Conservation (phyloP, 2,888 invertebrate genomes). For the Volucella zonaria region DNA sequence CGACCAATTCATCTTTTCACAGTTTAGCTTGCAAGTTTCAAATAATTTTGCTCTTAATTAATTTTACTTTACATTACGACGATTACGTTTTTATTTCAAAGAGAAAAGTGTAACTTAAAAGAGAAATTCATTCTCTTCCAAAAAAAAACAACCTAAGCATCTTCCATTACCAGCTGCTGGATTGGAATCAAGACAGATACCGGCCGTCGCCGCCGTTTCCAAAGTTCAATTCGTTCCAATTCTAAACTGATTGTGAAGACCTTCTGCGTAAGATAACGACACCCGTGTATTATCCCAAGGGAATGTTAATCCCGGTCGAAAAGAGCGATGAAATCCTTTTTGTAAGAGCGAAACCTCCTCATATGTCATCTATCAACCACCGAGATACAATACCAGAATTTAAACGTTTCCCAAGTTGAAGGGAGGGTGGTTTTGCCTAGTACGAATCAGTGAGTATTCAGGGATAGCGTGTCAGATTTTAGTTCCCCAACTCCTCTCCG, state of each 20-base stretch:
- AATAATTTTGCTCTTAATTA: too few species aligned
- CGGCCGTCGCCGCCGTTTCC: not conserved
- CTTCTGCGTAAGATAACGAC: not conserved
- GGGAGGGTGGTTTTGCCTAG: not conserved
- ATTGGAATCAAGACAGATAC: conserved; percentile 17
- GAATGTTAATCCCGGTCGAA: not conserved
- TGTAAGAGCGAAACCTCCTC: conserved; percentile 8
- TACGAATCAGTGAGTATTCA: too few species aligned
- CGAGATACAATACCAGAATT: conserved; percentile 4
- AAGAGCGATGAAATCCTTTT: not conserved
- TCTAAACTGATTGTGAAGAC: conserved; percentile 17
- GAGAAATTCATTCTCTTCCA: not conserved
- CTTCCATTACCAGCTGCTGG: conserved; percentile 33
- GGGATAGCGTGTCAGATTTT: not conserved
- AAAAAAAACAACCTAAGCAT: not conserved
- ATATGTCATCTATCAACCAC: conserved; percentile 19
- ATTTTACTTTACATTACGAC: too few species aligned
- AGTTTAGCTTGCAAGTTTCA: too few species aligned
- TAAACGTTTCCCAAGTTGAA: not conserved
- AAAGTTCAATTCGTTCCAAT: conserved; percentile 42
- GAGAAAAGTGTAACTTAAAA: too few species aligned
- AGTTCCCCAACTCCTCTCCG: not conserved
- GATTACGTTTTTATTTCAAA: too few species aligned
- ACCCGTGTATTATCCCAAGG: conserved; percentile 6
- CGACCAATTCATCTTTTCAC: too few species aligned